These are phyloP conservation scores for Leptarthrus brevirostris DNA, from an alignment of 2,888 invertebrate genomes.

Conservation along the genomic window DNA sequence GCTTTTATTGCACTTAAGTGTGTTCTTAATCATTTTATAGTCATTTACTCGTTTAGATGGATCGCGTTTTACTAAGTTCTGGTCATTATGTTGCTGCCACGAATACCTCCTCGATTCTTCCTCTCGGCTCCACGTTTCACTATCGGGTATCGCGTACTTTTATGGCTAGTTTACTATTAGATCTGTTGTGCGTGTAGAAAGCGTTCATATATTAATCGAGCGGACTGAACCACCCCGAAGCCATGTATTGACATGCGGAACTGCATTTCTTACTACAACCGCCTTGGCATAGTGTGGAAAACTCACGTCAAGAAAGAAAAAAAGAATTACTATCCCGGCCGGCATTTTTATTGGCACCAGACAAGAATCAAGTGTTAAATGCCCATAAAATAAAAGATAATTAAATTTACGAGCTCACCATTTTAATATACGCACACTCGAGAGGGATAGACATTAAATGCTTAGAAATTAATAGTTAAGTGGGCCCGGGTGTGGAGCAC, in stretches of 20 bases:
- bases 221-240: background rate
- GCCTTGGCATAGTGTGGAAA: background rate
- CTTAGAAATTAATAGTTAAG: conserved; percentile 44
- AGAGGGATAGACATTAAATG: conserved; percentile 35
- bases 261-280: background rate
- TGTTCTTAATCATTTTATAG: conserved; percentile 53
- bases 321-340: conserved; percentile 39
- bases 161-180: conserved; percentile 41
- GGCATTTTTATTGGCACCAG: conserved; percentile 52
- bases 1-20: conserved; percentile 51
- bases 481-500: conserved; percentile 21
- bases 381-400: conserved; percentile 55
- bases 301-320: background rate
- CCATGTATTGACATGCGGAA: conserved; percentile 15
- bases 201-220: background rate
- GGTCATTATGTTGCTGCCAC: conserved; percentile 23
- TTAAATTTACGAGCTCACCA: conserved; percentile 55
- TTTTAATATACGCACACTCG: conserved; percentile 47
- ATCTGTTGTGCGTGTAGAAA: conserved; percentile 22
- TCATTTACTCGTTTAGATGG: conserved; percentile 42
- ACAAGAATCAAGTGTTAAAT: conserved; percentile 55
- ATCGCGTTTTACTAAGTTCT: conserved; percentile 46
- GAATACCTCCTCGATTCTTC: background rate
- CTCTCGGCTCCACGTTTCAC: background rate
- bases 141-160: conserved; percentile 18